Conservation (phyloP, 2,888 invertebrate genomes). For the Tricholauxania praeusta region DNA sequence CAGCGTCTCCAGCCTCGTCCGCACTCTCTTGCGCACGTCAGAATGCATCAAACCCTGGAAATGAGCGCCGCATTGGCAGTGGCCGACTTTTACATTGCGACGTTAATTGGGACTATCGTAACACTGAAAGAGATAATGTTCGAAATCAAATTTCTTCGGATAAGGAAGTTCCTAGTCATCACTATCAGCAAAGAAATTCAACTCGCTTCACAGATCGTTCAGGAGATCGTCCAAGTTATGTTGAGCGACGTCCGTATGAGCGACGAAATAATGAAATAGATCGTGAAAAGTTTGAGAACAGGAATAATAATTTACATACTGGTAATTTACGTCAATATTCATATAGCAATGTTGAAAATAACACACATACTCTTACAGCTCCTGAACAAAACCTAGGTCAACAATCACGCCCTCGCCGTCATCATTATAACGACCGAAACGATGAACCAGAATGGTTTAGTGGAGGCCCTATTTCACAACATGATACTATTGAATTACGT, state of each 20-base stretch:
- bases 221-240: conserved; percentile 48
- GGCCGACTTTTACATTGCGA: conserved; percentile 79
- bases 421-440: conserved; percentile 69
- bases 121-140: conserved; percentile 52
- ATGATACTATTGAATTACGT: conserved; percentile 92
- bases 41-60: conserved; percentile 40
- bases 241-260: conserved; percentile 73
- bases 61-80: conserved; percentile 81
- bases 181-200: conserved; percentile 45
- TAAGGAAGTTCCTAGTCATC: conserved; percentile 31
- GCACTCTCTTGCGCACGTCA: conserved; percentile 45
- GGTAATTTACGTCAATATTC: conserved; percentile 44
- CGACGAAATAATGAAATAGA: conserved; percentile 63
- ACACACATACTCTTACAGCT: conserved; percentile 27
- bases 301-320: conserved; percentile 37
- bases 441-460: conserved; percentile 94
- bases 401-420: conserved; percentile 29
- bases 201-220: conserved; percentile 46
- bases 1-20: conserved; percentile 53
- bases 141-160: conserved; percentile 13
- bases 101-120: conserved; percentile 69
- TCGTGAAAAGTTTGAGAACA: conserved; percentile 53
- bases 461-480: conserved; percentile 89
- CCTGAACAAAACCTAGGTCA: conserved; percentile 5
- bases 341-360: conserved; percentile 48